Evolutionary conservation across 2,888 invertebrate species (phyloP).

Genomic region (Eudemis profundana): DNA sequence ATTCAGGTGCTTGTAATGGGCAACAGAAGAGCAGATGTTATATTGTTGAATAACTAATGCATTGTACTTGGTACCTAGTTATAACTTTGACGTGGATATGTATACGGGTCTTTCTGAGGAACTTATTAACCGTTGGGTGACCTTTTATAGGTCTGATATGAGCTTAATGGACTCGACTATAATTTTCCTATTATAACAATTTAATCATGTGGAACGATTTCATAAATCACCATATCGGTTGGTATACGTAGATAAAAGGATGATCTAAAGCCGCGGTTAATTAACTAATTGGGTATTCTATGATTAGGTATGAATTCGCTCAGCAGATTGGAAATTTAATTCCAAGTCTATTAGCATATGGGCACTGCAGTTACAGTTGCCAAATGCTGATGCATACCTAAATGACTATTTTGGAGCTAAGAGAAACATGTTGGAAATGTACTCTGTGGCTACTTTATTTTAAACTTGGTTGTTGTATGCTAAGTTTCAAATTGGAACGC

Average conservation of each 20-base stretch:
- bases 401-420: constrained; percentile 8
- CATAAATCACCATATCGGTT: too few species aligned
- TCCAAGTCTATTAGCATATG: constrained; percentile 32
- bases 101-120: background rate
- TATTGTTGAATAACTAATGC: constrained; percentile 26
- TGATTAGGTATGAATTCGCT: background rate
- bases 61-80: background rate
- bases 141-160: background rate
- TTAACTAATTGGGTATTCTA: background rate
- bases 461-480: background rate
- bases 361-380: constrained; percentile 23
- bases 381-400: constrained; percentile 20
- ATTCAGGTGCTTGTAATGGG: constrained; percentile 34
- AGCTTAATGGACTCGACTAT: background rate
- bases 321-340: constrained; percentile 17
- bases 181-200: background rate
- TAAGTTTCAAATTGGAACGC: background rate
- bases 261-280: background rate
- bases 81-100: background rate
- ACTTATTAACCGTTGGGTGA: background rate
- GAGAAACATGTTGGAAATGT: background rate
- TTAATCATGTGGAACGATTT: background rate
- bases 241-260: background rate
- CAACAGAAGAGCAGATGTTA: constrained; percentile 15
- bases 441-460: background rate